A percentile compares a stretch with the other conserved stretches of the same genome.
Evolutionary conservation across 2,113 vertebrate genomes (phyloP).

Genomic region (Crotophaga sulcirostris): DNA sequence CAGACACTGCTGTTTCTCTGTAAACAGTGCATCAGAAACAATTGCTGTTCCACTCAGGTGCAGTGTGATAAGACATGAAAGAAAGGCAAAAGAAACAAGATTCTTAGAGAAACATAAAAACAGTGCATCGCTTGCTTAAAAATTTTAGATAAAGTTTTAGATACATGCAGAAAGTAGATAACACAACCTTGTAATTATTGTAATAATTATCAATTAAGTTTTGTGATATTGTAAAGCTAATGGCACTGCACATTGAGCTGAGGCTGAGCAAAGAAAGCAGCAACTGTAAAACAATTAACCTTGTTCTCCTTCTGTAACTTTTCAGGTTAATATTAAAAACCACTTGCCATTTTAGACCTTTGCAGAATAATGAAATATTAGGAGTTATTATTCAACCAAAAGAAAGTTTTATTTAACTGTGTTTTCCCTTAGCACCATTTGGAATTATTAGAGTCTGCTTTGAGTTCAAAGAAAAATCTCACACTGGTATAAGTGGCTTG

Average conservation of each 20-base stretch:
- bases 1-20: not conserved
- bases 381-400: not conserved
- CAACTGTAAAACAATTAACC: conserved; percentile 26
- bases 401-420: not conserved
- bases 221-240: not conserved
- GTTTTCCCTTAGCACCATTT: not conserved
- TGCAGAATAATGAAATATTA: not conserved
- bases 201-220: not conserved
- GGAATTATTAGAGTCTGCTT: not conserved
- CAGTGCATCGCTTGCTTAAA: not conserved
- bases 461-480: not conserved
- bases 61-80: not conserved
- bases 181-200: not conserved
- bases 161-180: not conserved
- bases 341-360: not conserved
- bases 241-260: not conserved
- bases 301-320: not conserved
- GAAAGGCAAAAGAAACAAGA: not conserved
- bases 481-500: not conserved
- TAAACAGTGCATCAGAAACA: not conserved
- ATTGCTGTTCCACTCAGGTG: not conserved
- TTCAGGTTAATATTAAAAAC: not conserved
- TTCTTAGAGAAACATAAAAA: not conserved
- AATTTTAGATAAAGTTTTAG: not conserved
- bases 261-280: not conserved